phyloP scores from a whole-genome alignment of 2,888 invertebrate genomes.

The Tyria jacobaeae region DNA sequence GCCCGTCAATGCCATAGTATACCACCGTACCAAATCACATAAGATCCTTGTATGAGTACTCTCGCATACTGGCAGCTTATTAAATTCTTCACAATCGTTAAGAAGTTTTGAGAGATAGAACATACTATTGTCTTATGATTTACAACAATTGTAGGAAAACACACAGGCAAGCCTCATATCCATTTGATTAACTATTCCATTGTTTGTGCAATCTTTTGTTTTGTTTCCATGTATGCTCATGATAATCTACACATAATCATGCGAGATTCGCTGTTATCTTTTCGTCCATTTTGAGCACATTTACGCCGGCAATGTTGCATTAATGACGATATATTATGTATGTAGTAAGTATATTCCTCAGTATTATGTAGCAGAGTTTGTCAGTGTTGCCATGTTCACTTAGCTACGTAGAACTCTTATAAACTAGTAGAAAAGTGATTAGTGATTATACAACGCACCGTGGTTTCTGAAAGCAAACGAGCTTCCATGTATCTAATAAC shows the following conservation, averaged over 20 bases:
- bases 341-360: background rate
- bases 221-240: background rate
- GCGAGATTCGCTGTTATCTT: background rate
- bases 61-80: too few species aligned
- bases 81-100: background rate
- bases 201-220: conserved; percentile 6
- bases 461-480: too few species aligned
- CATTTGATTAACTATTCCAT: conserved; percentile 8
- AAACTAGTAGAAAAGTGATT: too few species aligned
- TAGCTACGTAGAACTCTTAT: background rate
- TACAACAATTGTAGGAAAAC: background rate
- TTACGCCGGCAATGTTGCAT: conserved; percentile 14
- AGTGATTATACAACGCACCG: too few species aligned
- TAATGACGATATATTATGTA: conserved; percentile 6
- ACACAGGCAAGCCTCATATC: background rate
- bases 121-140: conserved; percentile 1
- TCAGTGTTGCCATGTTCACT: background rate
- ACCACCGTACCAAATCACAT: too few species aligned
- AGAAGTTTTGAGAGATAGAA: background rate
- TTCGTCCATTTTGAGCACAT: background rate
- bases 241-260: conserved; percentile 7
- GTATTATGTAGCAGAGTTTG: background rate
- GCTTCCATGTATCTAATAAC: too few species aligned
- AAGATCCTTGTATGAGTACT: too few species aligned
- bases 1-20: too few species aligned